Evolutionary conservation across 2,113 vertebrate genomes (phyloP).

Genomic region (Eulemur rufifrons): DNA sequence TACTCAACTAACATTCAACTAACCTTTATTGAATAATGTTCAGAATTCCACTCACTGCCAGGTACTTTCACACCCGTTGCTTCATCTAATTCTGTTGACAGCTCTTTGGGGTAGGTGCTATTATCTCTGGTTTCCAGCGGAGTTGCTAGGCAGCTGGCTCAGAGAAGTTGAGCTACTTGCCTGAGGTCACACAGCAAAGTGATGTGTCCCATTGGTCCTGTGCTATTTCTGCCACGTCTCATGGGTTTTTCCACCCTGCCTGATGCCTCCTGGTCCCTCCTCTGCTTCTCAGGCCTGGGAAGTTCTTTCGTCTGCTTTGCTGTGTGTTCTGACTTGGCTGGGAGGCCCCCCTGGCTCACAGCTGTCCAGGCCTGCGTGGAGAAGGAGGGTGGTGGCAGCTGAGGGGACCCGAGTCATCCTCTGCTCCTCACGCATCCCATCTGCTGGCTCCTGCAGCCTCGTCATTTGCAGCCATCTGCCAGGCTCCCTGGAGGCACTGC

Average conservation of each 20-base stretch:
- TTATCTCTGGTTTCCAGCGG: not conserved
- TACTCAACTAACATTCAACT: not conserved
- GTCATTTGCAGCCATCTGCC: conserved; percentile 57
- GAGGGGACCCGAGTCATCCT: not conserved
- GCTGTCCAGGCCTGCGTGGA: not conserved
- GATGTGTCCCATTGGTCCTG: fast-evolving
- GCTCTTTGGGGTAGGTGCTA: not conserved
- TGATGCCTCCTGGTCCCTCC: not conserved
- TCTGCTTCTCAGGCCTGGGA: not conserved
- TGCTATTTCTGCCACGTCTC: not conserved
- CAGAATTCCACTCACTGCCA: not conserved
- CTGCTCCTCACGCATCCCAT: conserved; percentile 46
- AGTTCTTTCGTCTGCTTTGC: not conserved
- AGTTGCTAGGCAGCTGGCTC: not conserved
- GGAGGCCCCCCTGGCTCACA: not conserved
- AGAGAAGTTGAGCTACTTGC: not conserved
- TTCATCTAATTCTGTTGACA: not conserved
- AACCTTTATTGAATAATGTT: not conserved
- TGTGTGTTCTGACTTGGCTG: not conserved
- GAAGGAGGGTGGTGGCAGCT: not conserved
- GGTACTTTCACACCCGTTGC: not conserved
- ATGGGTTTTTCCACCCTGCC: not conserved
- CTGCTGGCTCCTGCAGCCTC: conserved; percentile 46
- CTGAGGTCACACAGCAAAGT: not conserved
- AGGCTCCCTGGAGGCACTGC: not conserved